These are phyloP conservation scores for Okamejei kenojei DNA, from an alignment of 2,797 vertebrate genomes.

Conservation along the genomic window DNA sequence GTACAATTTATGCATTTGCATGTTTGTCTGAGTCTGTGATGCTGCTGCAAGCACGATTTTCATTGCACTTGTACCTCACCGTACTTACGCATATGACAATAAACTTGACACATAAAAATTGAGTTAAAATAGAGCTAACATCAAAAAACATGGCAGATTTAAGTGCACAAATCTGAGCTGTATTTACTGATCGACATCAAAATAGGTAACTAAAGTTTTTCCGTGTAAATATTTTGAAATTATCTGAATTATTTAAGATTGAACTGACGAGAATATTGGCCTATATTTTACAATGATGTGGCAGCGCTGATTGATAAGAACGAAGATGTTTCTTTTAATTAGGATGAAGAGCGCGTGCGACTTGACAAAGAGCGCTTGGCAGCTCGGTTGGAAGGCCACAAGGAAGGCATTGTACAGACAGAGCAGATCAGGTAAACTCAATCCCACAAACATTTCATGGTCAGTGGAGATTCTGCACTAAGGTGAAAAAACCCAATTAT, in stretches of 20 bases:
- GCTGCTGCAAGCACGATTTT: too few relatives aligned
- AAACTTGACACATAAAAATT: not conserved
- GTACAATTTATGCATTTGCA: too few relatives aligned
- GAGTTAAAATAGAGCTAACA: not conserved
- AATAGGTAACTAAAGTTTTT: not conserved
- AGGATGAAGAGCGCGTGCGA: conserved; percentile 98
- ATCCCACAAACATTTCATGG: not conserved
- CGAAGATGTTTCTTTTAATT: conserved; percentile 39
- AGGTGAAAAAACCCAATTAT: not conserved
- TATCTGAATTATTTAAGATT: not conserved
- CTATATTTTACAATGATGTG: not conserved
- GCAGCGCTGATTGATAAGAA: not conserved
- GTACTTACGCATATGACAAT: too few relatives aligned
- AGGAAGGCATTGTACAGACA: conserved; percentile 94
- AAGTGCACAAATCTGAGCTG: not conserved
- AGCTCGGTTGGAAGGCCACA: conserved; percentile 92
- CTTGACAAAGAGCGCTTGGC: conserved; percentile 95
- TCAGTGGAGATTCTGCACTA: not conserved
- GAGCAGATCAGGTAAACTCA: conserved; percentile 87
- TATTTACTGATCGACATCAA: not conserved
- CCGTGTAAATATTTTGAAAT: not conserved
- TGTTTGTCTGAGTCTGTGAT: too few relatives aligned
- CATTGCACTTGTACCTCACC: too few relatives aligned
- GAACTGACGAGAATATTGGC: not conserved
- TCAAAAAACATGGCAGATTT: not conserved